phyloP scores from a whole-genome alignment of 37 sponge, comb jelly and placozoan genomes.

The Chondrosia reniformis region DNA sequence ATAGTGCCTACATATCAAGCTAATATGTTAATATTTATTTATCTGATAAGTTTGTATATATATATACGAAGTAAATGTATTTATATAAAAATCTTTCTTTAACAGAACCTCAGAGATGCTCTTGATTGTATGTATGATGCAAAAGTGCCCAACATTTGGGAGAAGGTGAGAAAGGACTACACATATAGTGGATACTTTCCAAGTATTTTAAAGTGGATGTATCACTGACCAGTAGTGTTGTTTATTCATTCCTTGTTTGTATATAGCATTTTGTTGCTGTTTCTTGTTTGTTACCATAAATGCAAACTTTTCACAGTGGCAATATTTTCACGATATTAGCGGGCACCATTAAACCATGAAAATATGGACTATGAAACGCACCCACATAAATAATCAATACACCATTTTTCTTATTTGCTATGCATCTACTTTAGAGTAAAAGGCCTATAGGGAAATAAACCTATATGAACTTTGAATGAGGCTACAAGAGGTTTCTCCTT shows the following conservation, averaged over 20 bases:
- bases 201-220: not conserved
- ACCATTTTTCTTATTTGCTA: too few relatives aligned
- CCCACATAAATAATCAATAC: too few relatives aligned
- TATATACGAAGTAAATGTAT: not conserved
- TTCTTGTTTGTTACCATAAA: not conserved
- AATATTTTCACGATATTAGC: not conserved
- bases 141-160: slow-evolving; percentile 84
- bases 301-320: not conserved
- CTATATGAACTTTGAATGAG: too few relatives aligned
- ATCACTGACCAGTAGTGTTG: not conserved
- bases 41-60: not conserved
- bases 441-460: too few relatives aligned
- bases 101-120: slow-evolving; percentile 87
- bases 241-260: not conserved
- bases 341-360: too few relatives aligned
- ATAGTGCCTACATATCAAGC: too few relatives aligned
- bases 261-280: not conserved
- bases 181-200: not conserved
- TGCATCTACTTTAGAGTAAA: too few relatives aligned
- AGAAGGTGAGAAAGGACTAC: slow-evolving; percentile 55
- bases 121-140: slow-evolving; percentile 96
- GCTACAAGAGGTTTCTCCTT: too few relatives aligned
- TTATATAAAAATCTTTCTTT: not conserved
- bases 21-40: too few relatives aligned
- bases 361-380: too few relatives aligned